Evolutionary conservation across 2,888 invertebrate species (phyloP).

Genomic region (Lasioglossum calceatum): DNA sequence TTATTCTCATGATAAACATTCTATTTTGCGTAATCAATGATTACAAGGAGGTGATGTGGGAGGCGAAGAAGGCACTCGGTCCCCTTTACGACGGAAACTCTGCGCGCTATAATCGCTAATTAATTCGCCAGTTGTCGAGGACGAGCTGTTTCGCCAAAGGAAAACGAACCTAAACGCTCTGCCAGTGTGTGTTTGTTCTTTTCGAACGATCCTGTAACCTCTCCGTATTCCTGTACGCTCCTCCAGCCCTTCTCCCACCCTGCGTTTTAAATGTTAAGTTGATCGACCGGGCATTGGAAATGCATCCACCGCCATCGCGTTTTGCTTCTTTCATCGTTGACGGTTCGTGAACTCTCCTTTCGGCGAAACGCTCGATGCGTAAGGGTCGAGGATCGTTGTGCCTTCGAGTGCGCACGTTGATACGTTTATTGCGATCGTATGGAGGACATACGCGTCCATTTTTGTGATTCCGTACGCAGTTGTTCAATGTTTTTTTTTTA

Average conservation of each 20-base stretch:
- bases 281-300: constrained; percentile 45
- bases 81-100: constrained; percentile 84
- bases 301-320: background rate
- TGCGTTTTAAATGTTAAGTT: constrained; percentile 32
- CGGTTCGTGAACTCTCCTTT: constrained; percentile 71
- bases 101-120: constrained; percentile 76
- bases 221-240: background rate
- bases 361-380: constrained; percentile 81
- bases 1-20: constrained; percentile 70
- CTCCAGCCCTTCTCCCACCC: background rate
- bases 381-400: constrained; percentile 84
- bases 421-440: constrained; percentile 75
- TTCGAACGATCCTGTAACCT: background rate
- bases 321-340: background rate
- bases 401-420: constrained; percentile 81
- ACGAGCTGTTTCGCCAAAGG: constrained; percentile 81
- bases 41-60: background rate
- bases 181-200: constrained; percentile 21
- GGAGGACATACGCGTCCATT: constrained; percentile 79
- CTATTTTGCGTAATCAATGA: constrained; percentile 71
- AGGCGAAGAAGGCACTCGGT: constrained; percentile 82
- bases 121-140: constrained; percentile 65
- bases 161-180: constrained; percentile 70
- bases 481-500: constrained; percentile 81
- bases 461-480: constrained; percentile 81